Percentiles rank a stretch among this genome's conserved stretches.
These are phyloP conservation scores for Astur gentilis DNA, from an alignment of 2,113 vertebrate genomes.

Conservation along the genomic window DNA sequence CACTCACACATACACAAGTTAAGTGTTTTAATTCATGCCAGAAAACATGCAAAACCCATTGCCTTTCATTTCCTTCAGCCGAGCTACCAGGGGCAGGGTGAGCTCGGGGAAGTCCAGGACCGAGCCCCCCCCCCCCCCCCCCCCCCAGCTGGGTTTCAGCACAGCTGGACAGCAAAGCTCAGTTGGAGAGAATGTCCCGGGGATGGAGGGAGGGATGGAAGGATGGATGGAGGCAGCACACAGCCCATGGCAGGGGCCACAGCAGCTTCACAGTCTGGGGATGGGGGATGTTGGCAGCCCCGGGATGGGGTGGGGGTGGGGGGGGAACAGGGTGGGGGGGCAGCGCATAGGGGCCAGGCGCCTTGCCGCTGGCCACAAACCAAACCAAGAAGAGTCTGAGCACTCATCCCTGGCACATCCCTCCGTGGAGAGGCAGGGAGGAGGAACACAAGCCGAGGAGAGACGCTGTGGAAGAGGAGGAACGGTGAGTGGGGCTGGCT, in stretches of 20 bases:
- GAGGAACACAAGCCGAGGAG: not conserved
- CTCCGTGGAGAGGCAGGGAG: slow-evolving; percentile 20
- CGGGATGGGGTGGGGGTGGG: too few species aligned
- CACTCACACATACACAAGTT: slow-evolving; percentile 71
- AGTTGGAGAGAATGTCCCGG: not conserved
- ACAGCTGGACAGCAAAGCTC: not conserved
- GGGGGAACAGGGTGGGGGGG: not conserved
- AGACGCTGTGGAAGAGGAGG: not conserved
- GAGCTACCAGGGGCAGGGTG: not conserved
- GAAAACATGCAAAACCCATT: slow-evolving; percentile 75
- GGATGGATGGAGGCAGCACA: not conserved
- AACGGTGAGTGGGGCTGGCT: fast-evolving
- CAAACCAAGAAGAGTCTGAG: not conserved
- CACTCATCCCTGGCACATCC: slow-evolving; percentile 10
- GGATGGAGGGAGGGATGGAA: not conserved
- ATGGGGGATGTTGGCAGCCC: not conserved
- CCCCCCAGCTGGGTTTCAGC: not conserved
- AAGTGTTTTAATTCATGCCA: slow-evolving; percentile 79
- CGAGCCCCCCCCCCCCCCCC: not conserved
- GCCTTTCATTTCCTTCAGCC: slow-evolving; percentile 53
- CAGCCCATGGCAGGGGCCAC: not conserved
- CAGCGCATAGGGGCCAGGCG: not conserved
- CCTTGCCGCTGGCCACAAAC: not conserved
- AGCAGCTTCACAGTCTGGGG: slow-evolving; percentile 64
- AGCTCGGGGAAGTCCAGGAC: slow-evolving; percentile 17